Base-by-base conservation (phyloP, 35 echinoderm and acorn worm species). In the Hemicentrotus pulcherrimus region DNA sequence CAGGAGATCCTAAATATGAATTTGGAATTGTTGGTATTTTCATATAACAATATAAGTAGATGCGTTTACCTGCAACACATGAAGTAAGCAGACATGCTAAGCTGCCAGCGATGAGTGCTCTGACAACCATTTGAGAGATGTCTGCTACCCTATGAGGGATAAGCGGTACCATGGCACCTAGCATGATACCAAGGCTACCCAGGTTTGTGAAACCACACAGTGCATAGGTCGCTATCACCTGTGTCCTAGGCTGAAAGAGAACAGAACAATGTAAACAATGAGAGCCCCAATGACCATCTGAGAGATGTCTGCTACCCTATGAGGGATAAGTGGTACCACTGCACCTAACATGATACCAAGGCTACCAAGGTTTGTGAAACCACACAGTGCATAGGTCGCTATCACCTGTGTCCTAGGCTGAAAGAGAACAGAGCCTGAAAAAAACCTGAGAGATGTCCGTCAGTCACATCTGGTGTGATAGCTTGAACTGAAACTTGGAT, bases 181-280 rank as follows among this genome's bases (percentile, higher is more conserved):
- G 47, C 94, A 99, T 96, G 12, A 99, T 96, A 14, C 98, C 97
- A 47, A 99, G 94, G 94, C 96, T 99, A 91, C 97, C 98, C 47
- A 99, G 96, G 94, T 97, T 97, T 48, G 98, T 95, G 46, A 99
- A 99, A 28, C 98, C 98, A 95, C 98, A 99, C 16, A 99, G 71
- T 31, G 98, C 98, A 85, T 99, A 99, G 22, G 98, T 99, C 48
- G 97, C 97, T 18, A 99, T 99, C 59, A 99, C 97, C 45, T 99
- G 60, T 22, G 98, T 97, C 10, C 98, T 85, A 6, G 93, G 94
- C 98, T 99, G 91, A n/a, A 30, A 92, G 47, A 13, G 46, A 95
- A 86, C 94, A 94, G 31, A 78, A 22, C 19, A 78, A 78, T n/a
- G 19, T 78, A 78, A 78, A 78, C 2, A 78, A 78, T 78, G 65